Evolutionary conservation across 1,140 invertebrate species (phyloP).

Genomic region (Protaetia brevitarsis): DNA sequence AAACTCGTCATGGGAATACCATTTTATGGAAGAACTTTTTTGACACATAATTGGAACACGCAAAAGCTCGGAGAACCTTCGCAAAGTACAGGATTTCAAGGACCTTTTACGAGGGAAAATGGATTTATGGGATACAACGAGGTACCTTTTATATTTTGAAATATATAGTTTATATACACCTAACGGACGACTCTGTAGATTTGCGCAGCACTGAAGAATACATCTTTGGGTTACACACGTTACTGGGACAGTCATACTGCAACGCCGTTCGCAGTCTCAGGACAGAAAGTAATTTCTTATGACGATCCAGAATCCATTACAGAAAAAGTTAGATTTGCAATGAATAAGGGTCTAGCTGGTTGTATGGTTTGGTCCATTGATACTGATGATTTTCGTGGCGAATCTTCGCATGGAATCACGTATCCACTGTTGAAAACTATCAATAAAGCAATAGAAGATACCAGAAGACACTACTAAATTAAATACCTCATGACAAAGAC

Average conservation of each 20-base stretch:
- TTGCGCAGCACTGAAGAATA: slow-evolving; percentile 56
- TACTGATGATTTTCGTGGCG: too few species aligned
- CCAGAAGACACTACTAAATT: too few species aligned
- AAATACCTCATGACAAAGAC: too few species aligned
- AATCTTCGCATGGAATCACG: too few species aligned
- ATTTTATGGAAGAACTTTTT: slow-evolving; percentile 79
- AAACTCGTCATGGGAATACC: slow-evolving; percentile 82
- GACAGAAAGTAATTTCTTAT: too few species aligned
- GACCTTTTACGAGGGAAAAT: slow-evolving; percentile 73
- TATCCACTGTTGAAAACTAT: too few species aligned
- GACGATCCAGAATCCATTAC: slow-evolving; percentile 62
- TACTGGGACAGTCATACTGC: slow-evolving; percentile 53
- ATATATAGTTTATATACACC: not conserved
- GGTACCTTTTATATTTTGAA: slow-evolving; percentile 33
- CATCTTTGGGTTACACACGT: slow-evolving; percentile 52
- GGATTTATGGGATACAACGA: slow-evolving; percentile 90
- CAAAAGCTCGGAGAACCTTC: slow-evolving; percentile 50
- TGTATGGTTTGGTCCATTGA: slow-evolving; percentile 83
- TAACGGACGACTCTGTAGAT: slow-evolving; percentile 51
- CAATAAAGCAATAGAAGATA: too few species aligned
- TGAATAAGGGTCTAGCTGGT: slow-evolving; percentile 67
- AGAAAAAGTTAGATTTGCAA: slow-evolving; percentile 62
- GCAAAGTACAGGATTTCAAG: slow-evolving; percentile 61
- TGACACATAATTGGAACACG: slow-evolving; percentile 48
- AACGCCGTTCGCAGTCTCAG: too few species aligned